A percentile compares a stretch with the other conserved stretches of the same genome.
Conservation (phyloP, 2,113 vertebrate genomes). For the Podarcis raffonei region DNA sequence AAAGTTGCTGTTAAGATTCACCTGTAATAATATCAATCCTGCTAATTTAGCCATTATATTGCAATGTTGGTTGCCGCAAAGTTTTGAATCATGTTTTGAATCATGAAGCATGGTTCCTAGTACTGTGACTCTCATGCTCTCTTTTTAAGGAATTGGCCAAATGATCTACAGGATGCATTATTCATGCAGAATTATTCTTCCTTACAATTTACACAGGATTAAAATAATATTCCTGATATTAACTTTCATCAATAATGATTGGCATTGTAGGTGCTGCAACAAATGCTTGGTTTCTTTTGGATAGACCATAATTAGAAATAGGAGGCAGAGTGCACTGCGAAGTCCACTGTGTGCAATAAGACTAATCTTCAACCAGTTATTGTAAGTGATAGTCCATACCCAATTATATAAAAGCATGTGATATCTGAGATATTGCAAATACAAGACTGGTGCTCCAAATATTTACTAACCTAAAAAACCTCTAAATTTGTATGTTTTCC, state of each 20-base stretch:
- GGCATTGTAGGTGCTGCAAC: neutral
- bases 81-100: too few species aligned
- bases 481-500: neutral
- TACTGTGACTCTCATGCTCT: too few species aligned
- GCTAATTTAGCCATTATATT: neutral
- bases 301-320: neutral
- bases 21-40: neutral
- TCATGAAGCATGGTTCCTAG: too few species aligned
- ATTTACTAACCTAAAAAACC: neutral
- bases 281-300: neutral
- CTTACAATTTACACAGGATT: neutral
- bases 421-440: neutral
- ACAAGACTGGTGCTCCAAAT: neutral
- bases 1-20: slow-evolving; percentile 1
- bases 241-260: neutral
- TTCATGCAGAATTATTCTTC: neutral
- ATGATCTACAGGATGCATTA: too few species aligned
- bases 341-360: neutral
- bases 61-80: too few species aligned
- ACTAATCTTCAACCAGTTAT: neutral
- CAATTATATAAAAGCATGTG: neutral
- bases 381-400: too few species aligned
- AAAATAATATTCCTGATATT: neutral
- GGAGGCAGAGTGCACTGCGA: neutral
- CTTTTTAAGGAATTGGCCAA: too few species aligned